Evolutionary conservation across 1,140 invertebrate genomes (phyloP), one percentile per base, ranked within the genome.

Genomic region (Condylostylus longicornis): DNA sequence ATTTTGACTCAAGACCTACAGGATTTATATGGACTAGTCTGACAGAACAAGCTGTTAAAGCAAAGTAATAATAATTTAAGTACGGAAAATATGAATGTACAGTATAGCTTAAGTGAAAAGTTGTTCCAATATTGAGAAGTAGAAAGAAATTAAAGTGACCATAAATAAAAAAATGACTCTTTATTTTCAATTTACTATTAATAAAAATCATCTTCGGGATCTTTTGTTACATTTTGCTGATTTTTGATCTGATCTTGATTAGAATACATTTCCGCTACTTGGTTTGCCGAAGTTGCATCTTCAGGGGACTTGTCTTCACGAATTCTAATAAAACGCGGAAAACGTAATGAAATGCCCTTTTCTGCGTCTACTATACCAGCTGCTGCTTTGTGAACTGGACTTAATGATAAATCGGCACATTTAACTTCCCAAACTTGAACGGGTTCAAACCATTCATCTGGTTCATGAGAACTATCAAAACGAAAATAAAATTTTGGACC

Each of bases 351-450:
- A 46, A 99, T 91, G 13, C 95, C 95, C 53, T 88, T 87, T 49
- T 87, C 82, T 17, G 77, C 71, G 68, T 97, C 88, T 31, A 91
- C 82, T 54, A 93, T 75, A 42, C 93, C 94, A 23, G 75, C 59
- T 4, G 80, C 94, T 37, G 95, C 95, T 54, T 68, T 73, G 58
- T 99, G 91, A 27, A 89, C 77, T 12, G 96, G 93, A 10, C 94
- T 98, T 18, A 98, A 70, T 6, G 91, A 97, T 17, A 99, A 71
- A 71, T 99, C 96, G 1, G 95, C 96, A 62, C 90, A 96, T 64
- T 97, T 97, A 7, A 98, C 75, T 70, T 99, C 96, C 93, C 94
- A 98, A 10, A 99, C 87, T 61, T 86, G 76, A 5, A 77, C 73
- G 4, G 88, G 68, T 46, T 89, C 83, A 62, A 98, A 93, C 94